phyloP scores from a whole-genome alignment of 2,888 invertebrate genomes.

The Dysmachus trigonus region DNA sequence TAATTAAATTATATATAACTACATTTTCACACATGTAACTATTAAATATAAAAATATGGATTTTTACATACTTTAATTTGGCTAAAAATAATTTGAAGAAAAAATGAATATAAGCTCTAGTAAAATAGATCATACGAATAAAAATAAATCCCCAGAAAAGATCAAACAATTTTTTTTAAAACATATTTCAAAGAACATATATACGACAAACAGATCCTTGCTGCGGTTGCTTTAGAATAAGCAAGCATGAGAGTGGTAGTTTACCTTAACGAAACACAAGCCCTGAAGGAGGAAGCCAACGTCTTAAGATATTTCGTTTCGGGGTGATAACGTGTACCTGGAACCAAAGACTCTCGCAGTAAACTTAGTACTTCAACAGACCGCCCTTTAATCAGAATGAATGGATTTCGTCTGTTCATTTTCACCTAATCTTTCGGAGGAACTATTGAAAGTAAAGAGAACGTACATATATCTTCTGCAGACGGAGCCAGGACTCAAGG shows the following conservation, averaged over 20 bases:
- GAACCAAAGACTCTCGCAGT: background rate
- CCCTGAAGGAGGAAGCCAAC: background rate
- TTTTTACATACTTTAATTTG: background rate
- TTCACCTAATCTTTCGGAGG: conserved; percentile 17
- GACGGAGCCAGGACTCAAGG: background rate
- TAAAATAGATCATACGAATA: background rate
- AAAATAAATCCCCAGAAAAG: background rate
- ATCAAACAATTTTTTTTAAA: background rate
- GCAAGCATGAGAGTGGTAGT: background rate
- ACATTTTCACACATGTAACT: too few relatives aligned
- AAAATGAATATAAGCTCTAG: too few relatives aligned
- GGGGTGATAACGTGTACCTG: background rate
- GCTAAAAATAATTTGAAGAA: background rate
- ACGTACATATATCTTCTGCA: background rate
- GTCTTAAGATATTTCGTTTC: background rate
- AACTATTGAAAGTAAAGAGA: background rate
- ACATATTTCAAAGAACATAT: background rate
- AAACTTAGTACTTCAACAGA: conserved; percentile 9
- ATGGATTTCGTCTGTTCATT: conserved; percentile 37
- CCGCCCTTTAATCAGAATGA: conserved; percentile 32
- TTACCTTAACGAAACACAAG: background rate
- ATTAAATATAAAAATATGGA: too few relatives aligned
- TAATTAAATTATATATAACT: too few relatives aligned
- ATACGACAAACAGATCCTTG: background rate
- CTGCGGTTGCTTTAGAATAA: background rate